A percentile compares a stretch with the other conserved stretches of the same genome.
These are phyloP conservation scores for Zophobas atratus DNA, from an alignment of 1,140 invertebrate genomes.

Conservation along the genomic window DNA sequence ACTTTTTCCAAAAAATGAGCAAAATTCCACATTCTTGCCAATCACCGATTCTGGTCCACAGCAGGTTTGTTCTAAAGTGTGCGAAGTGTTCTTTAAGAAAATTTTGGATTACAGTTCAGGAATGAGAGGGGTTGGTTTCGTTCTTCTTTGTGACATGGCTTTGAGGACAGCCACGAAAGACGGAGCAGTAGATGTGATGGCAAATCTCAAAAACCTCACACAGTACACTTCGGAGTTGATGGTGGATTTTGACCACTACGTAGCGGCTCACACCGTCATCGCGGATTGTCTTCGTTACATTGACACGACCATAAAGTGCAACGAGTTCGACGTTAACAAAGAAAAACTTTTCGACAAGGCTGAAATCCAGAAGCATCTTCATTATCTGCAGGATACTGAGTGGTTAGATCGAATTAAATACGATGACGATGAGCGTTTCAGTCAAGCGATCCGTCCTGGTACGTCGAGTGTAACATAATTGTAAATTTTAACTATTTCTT, in stretches of 20 bases:
- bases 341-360: too few relatives aligned
- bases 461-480: too few relatives aligned
- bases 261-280: conserved; percentile 62
- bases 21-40: conserved; percentile 13
- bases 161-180: conserved; percentile 77
- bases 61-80: conserved; percentile 54
- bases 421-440: too few relatives aligned
- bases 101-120: conserved; percentile 73
- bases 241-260: conserved; percentile 64
- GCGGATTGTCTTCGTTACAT: conserved; percentile 51
- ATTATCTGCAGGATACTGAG: too few relatives aligned
- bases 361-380: too few relatives aligned
- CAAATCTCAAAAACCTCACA: conserved; percentile 85
- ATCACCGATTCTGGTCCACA: conserved; percentile 40
- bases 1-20: conserved; percentile 66
- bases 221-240: conserved; percentile 90
- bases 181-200: conserved; percentile 86
- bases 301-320: too few relatives aligned
- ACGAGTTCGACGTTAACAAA: too few relatives aligned
- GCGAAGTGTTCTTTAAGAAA: neutral
- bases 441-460: too few relatives aligned
- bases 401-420: too few relatives aligned
- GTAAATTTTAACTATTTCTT: too few relatives aligned
- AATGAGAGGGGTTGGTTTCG: conserved; percentile 87
- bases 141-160: conserved; percentile 86